Conservation (phyloP, 2,113 vertebrate species). For the Eclectus roratus region DNA sequence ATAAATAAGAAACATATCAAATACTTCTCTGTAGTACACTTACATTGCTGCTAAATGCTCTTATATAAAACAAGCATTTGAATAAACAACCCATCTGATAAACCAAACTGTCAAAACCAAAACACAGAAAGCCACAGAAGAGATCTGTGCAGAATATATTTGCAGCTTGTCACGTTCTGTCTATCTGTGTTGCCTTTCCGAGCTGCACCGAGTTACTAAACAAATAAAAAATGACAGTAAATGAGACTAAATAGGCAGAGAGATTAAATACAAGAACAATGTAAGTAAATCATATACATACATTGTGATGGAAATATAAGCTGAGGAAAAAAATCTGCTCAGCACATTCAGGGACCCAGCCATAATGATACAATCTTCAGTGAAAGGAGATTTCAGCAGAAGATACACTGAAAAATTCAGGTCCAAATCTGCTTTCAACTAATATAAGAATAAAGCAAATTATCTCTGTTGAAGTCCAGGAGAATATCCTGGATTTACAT, state of each 20-base stretch:
- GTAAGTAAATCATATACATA: conserved; percentile 29
- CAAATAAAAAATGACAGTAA: conserved; percentile 28
- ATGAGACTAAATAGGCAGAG: background rate
- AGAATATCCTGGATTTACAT: background rate
- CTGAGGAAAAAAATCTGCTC: background rate
- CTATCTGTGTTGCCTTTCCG: conserved; percentile 4
- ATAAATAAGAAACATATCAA: background rate
- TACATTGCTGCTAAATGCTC: background rate
- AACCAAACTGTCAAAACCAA: background rate
- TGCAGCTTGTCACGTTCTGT: background rate
- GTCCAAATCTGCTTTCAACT: conserved; percentile 31
- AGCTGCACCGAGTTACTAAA: background rate
- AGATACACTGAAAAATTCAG: background rate
- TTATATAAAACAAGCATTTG: background rate
- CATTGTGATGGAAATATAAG: background rate
- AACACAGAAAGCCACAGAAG: background rate
- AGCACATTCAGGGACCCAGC: background rate
- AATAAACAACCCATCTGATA: conserved; percentile 1
- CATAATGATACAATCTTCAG: background rate
- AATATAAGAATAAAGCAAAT: background rate
- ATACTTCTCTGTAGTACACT: background rate
- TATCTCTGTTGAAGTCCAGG: background rate
- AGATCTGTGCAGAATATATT: background rate
- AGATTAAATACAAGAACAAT: conserved; percentile 24
- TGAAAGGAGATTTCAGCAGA: background rate